These are phyloP conservation scores for Noctua comes DNA, from an alignment of 2,888 invertebrate species.

Conservation along the genomic window DNA sequence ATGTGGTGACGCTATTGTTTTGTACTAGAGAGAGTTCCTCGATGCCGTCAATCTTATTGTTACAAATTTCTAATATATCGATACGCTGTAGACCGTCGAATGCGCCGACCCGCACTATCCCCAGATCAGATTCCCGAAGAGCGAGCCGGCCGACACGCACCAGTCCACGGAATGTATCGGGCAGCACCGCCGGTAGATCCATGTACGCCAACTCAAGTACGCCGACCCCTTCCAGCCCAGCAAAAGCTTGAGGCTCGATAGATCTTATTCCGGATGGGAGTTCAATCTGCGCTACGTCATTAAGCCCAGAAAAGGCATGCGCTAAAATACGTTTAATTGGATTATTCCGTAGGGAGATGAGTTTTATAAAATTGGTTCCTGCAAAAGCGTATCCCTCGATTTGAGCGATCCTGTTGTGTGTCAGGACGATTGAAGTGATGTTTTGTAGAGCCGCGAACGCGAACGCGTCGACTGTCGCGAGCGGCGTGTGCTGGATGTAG, in stretches of 20 bases:
- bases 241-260: conserved; percentile 95
- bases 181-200: conserved; percentile 93
- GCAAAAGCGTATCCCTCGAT: conserved; percentile 95
- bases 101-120: conserved; percentile 93
- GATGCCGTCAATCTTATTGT: conserved; percentile 96
- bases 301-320: conserved; percentile 95
- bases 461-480: conserved; percentile 94
- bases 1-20: conserved; percentile 92
- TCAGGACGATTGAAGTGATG: conserved; percentile 93
- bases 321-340: conserved; percentile 95
- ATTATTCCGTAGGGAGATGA: conserved; percentile 96
- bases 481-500: conserved; percentile 96
- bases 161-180: conserved; percentile 94
- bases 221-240: conserved; percentile 95
- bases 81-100: conserved; percentile 94
- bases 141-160: conserved; percentile 94
- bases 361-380: conserved; percentile 95
- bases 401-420: conserved; percentile 93
- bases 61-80: conserved; percentile 93
- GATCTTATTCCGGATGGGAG: conserved; percentile 94
- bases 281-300: conserved; percentile 95
- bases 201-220: conserved; percentile 95
- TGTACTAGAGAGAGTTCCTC: conserved; percentile 93
- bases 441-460: conserved; percentile 96
- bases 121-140: conserved; percentile 95